Evolutionary conservation across 2,113 vertebrate genomes (phyloP).

Genomic region (Hemiprocne comata): DNA sequence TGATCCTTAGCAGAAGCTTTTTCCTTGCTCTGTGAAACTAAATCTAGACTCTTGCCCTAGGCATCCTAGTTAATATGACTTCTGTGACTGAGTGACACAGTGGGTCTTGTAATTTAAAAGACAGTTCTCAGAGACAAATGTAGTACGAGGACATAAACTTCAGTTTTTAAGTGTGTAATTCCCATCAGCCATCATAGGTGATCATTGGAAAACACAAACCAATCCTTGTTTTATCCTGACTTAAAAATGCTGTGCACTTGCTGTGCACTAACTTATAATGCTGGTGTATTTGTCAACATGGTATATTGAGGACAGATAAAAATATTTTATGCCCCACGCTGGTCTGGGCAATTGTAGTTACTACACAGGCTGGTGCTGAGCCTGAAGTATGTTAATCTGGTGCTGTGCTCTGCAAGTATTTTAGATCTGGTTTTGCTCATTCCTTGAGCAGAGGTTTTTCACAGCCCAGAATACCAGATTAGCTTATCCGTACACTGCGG

Average conservation of each 20-base stretch:
- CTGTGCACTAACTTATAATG: too few species aligned
- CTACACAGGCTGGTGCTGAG: background rate
- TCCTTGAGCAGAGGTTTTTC: background rate
- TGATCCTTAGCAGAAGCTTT: background rate
- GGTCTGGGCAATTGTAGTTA: background rate
- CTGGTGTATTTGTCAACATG: background rate
- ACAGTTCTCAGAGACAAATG: background rate
- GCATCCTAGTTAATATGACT: background rate
- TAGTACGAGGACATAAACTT: background rate
- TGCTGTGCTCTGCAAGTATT: background rate
- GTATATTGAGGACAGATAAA: background rate
- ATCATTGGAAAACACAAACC: background rate
- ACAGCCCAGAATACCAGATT: background rate
- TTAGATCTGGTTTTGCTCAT: background rate
- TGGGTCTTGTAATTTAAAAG: background rate
- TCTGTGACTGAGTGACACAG: background rate
- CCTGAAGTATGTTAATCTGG: background rate
- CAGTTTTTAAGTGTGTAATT: background rate
- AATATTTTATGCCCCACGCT: background rate
- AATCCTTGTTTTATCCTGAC: background rate
- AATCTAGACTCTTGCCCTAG: background rate
- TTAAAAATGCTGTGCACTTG: background rate
- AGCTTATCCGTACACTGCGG: background rate
- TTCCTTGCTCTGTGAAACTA: background rate
- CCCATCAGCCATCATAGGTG: background rate